phyloP scores from a whole-genome alignment of 1,140 invertebrate genomes.

The Pseudomyrmex flavicornis region DNA sequence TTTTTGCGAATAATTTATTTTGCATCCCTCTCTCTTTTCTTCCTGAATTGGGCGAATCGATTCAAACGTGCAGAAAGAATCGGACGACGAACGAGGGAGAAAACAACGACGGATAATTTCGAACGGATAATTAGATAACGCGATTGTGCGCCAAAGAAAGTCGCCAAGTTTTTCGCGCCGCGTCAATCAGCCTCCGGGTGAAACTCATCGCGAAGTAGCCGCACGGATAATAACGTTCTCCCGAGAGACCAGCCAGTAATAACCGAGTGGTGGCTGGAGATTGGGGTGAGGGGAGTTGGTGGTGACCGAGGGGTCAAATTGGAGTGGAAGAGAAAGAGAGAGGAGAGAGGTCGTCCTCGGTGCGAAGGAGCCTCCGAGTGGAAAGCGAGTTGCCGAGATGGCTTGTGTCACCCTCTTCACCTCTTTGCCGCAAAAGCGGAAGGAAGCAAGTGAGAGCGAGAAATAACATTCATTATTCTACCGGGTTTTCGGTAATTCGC shows the following conservation, averaged over 20 bases:
- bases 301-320: constrained; percentile 68
- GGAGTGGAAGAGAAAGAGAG: constrained; percentile 39
- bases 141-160: constrained; percentile 17
- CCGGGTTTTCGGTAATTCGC: constrained; percentile 55
- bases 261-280: constrained; percentile 73
- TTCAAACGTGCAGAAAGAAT: background rate
- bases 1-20: background rate
- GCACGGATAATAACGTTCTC: constrained; percentile 77
- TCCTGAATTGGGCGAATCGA: background rate
- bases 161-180: constrained; percentile 69
- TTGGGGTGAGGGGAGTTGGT: constrained; percentile 66
- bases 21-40: background rate
- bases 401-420: constrained; percentile 10
- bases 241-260: constrained; percentile 73
- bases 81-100: background rate
- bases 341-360: constrained; percentile 1
- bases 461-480: constrained; percentile 60
- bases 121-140: constrained; percentile 56
- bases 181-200: constrained; percentile 70
- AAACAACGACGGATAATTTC: constrained; percentile 26
- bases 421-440: constrained; percentile 24
- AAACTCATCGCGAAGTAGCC: constrained; percentile 75
- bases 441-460: constrained; percentile 33
- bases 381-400: constrained; percentile 51
- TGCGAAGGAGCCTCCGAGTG: constrained; percentile 40